Base-by-base conservation (phyloP, 2,888 invertebrate species). In the Oligia fasciuncula region DNA sequence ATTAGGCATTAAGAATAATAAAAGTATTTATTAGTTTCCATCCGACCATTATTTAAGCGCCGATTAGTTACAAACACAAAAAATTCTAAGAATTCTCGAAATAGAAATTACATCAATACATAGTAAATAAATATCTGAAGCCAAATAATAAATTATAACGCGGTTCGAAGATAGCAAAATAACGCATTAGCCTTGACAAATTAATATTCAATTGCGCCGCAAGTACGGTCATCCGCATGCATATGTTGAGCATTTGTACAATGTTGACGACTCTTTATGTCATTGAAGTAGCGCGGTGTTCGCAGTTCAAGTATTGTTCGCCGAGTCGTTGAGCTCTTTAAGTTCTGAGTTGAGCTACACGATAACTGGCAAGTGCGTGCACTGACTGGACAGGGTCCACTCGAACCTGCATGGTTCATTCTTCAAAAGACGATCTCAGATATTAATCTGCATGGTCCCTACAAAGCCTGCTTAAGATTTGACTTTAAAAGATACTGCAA, bases 191-290 rank as follows among this genome's bases (percentile, higher is more conserved):
- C 71, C 49, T 57, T 57, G 57, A 69, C 72, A 76, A 66, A 49
- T 76, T 72, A 14, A 40, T 72, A 81, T 81, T 81, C 71, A 72
- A 76, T 60, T 81, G 11, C 60, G 14, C 23, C 43, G 29, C 35
- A 14, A 69, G 79, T 68, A 77, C 35, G 0, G 5, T 77, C 54
- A 57, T 9, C 35, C 8, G 46, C 46, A 77, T 5, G n/a, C n/a
- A 4, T 4, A 51, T 49, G n/a, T 74, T 43, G 51, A 40, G 23
- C 54, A 40, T 54, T 40, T 54, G 14, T 14, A 14, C 14, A 49
- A 51, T 70, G 35, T 9, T 23, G 70, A 54, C 23, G 5, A 8
- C 0, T 35, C 13, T 35, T 35, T 54, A 2, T 23, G 8, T 35
- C 35, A 14, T 23, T 54, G 70, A 54, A 9, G 5, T n/a, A n/a